Evolutionary conservation across 2,888 invertebrate species (phyloP).

Genomic region (Mycalesis mineus): DNA sequence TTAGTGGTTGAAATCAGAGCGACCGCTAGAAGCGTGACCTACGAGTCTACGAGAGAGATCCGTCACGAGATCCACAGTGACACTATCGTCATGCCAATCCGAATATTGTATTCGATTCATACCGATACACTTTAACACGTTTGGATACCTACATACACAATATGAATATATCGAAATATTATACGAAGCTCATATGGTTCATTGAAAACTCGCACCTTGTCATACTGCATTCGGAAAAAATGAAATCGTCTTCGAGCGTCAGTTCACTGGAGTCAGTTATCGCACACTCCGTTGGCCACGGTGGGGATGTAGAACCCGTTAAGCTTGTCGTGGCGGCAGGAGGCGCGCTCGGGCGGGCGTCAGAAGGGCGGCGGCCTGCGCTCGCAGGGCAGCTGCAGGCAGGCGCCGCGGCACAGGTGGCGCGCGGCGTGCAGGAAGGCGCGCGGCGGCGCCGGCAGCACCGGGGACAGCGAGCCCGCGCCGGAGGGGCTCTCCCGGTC

Average conservation of each 20-base stretch:
- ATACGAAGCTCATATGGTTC: slow-evolving; percentile 65
- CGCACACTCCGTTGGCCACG: slow-evolving; percentile 58
- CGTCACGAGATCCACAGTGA: slow-evolving; percentile 33
- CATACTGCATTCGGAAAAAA: slow-evolving; percentile 42
- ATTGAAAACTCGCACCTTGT: slow-evolving; percentile 59
- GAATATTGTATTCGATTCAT: slow-evolving; percentile 22
- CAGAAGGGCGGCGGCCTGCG: slow-evolving; percentile 51
- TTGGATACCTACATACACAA: slow-evolving; percentile 32
- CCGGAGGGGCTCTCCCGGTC: slow-evolving; percentile 57
- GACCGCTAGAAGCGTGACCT: slow-evolving; percentile 68
- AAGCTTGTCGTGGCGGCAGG: slow-evolving; percentile 65
- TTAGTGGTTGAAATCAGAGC: slow-evolving; percentile 51
- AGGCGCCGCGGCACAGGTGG: slow-evolving; percentile 60
- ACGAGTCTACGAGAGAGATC: slow-evolving; percentile 51
- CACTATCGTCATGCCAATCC: slow-evolving; percentile 28
- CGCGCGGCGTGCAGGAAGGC: slow-evolving; percentile 59
- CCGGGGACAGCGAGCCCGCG: slow-evolving; percentile 61
- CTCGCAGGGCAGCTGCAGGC: slow-evolving; percentile 57
- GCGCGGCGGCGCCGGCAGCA: slow-evolving; percentile 58
- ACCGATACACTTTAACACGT: slow-evolving; percentile 34
- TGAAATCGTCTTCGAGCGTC: slow-evolving; percentile 15
- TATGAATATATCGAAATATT: slow-evolving; percentile 54
- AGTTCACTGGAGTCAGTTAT: slow-evolving; percentile 34
- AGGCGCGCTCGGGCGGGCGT: slow-evolving; percentile 51
- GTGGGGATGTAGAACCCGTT: slow-evolving; percentile 62